A percentile compares a stretch with the other conserved stretches of the same genome.
These are phyloP conservation scores for zebrafish (Danio rerio) DNA, from an alignment of 2,113 vertebrate species.

Conservation along the genomic window DNA sequence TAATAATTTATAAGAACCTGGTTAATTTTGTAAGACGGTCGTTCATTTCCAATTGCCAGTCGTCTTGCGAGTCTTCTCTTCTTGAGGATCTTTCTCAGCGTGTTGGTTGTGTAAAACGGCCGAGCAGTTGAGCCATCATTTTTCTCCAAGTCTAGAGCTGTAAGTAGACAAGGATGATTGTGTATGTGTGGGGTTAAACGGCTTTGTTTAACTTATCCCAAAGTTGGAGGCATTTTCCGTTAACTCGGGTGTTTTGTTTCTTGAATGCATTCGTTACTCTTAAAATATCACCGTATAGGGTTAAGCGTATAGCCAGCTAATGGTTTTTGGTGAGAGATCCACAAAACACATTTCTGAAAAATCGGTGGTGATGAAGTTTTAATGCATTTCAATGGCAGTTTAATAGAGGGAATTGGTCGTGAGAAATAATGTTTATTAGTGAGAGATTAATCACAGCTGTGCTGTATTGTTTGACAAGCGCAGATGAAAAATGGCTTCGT, in stretches of 20 bases:
- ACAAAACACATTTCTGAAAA: not conserved
- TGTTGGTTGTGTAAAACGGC: slow-evolving; percentile 62
- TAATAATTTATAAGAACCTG: no score
- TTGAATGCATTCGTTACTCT: not conserved
- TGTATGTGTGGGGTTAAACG: not conserved
- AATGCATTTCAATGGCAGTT: slow-evolving; percentile 17
- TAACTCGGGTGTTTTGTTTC: not conserved
- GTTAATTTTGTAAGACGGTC: not conserved
- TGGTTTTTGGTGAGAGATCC: slow-evolving; percentile 20
- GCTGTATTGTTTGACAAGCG: not conserved
- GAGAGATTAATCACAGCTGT: slow-evolving; percentile 11
- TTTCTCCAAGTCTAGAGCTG: slow-evolving; percentile 71
- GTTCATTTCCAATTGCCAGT: not conserved
- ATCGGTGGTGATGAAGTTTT: not conserved
- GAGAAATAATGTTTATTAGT: slow-evolving; percentile 23
- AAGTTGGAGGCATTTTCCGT: not conserved
- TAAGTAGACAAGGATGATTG: slow-evolving; percentile 50
- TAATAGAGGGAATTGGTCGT: not conserved
- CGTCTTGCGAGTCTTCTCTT: slow-evolving; percentile 30
- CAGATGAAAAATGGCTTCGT: not conserved
- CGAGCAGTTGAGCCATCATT: slow-evolving; percentile 64
- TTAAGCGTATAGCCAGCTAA: slow-evolving; percentile 1
- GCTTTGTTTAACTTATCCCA: not conserved
- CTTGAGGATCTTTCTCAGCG: slow-evolving; percentile 63
- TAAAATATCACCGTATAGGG: slow-evolving; percentile 2